These are phyloP conservation scores for Neomorphus geoffroyi DNA, from an alignment of 2,797 vertebrate species.

Conservation along the genomic window DNA sequence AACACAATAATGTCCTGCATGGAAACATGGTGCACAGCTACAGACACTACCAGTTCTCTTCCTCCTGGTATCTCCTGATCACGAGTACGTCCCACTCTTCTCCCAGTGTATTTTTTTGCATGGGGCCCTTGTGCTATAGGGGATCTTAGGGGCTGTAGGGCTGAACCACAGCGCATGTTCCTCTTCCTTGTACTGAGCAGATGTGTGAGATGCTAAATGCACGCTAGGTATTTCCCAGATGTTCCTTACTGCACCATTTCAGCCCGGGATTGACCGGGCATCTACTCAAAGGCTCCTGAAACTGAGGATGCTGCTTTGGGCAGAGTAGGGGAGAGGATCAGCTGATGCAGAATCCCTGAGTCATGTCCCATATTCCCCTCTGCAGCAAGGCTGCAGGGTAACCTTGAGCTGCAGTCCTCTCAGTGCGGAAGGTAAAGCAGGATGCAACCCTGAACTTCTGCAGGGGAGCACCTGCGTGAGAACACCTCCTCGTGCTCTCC, in stretches of 20 bases:
- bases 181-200: not conserved
- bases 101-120: not conserved
- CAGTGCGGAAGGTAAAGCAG: not conserved
- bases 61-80: not conserved
- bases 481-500: not conserved
- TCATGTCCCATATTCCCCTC: conserved; percentile 33
- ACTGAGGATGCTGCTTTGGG: not conserved
- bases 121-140: not conserved
- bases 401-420: not conserved
- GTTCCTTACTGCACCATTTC: not conserved
- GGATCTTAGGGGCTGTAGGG: not conserved
- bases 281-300: not conserved
- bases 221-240: not conserved
- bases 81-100: not conserved
- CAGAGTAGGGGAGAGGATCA: not conserved
- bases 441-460: not conserved
- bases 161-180: accelerated
- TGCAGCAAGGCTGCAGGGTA: conserved; percentile 9
- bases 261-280: not conserved
- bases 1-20: not conserved
- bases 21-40: not conserved
- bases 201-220: not conserved
- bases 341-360: conserved; percentile 31
- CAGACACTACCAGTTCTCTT: not conserved
- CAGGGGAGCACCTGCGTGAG: not conserved